A percentile compares a stretch with the other conserved stretches of the same genome.
These are phyloP conservation scores for Dryobotodes eremita DNA, from an alignment of 2,888 invertebrate genomes.

Conservation along the genomic window DNA sequence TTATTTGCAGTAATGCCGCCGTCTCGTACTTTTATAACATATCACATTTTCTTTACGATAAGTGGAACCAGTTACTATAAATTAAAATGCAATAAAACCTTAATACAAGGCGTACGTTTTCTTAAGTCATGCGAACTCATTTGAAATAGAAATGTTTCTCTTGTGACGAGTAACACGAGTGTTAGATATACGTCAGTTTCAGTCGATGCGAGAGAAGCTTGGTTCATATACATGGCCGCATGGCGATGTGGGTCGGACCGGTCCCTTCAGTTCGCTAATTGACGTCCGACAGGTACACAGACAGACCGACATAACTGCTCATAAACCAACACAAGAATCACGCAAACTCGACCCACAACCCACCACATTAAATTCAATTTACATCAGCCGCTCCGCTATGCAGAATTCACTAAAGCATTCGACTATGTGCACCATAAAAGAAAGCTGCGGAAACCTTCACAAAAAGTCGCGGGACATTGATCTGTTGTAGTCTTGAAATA, in stretches of 20 bases:
- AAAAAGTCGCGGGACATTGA: constrained; percentile 84
- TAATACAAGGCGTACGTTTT: constrained; percentile 39
- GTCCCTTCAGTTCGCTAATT: constrained; percentile 85
- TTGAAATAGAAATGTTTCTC: constrained; percentile 71
- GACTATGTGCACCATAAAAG: constrained; percentile 77
- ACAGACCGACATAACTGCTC: constrained; percentile 72
- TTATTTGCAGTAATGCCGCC: constrained; percentile 14
- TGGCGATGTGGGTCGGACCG: constrained; percentile 81
- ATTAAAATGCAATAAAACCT: constrained; percentile 48
- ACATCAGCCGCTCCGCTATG: constrained; percentile 67
- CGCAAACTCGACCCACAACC: constrained; percentile 72
- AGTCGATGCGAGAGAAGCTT: constrained; percentile 71
- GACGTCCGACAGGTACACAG: constrained; percentile 81
- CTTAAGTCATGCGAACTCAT: constrained; percentile 65
- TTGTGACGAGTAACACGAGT: constrained; percentile 72
- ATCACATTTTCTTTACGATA: constrained; percentile 17
- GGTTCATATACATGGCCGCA: constrained; percentile 78
- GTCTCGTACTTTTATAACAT: constrained; percentile 1
- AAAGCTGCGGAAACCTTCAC: constrained; percentile 77
- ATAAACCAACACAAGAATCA: constrained; percentile 70
- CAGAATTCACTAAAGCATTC: constrained; percentile 82
- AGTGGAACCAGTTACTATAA: constrained; percentile 39
- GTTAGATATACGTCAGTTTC: constrained; percentile 72
- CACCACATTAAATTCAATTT: constrained; percentile 78
- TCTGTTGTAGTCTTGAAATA: constrained; percentile 85